Conservation (phyloP, 2,797 vertebrate species). For the Fringilla coelebs region DNA sequence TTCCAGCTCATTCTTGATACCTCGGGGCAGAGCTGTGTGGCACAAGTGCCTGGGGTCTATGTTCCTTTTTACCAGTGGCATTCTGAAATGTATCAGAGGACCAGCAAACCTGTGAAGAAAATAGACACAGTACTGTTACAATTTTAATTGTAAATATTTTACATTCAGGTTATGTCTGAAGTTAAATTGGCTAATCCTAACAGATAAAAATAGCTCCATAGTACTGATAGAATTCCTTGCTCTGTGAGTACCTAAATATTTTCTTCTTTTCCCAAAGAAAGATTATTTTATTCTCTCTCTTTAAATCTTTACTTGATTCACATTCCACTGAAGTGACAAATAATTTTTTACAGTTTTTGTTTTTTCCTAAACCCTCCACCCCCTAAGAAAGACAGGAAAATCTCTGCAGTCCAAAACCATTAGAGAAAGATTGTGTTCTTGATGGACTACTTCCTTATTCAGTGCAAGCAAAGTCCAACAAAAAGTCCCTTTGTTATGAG, state of each 20-base stretch:
- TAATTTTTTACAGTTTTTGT: neutral
- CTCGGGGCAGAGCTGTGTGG: conserved; percentile 93
- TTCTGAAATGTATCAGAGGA: conserved; percentile 78
- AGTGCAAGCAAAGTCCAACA: conserved; percentile 13
- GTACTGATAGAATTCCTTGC: neutral
- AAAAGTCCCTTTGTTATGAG: neutral
- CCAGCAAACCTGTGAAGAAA: conserved; percentile 63
- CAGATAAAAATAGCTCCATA: neutral
- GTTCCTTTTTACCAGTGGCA: conserved; percentile 97
- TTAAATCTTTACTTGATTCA: neutral
- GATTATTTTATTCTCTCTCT: neutral
- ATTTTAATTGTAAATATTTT: neutral
- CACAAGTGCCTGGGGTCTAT: conserved; percentile 97
- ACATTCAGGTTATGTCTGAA: neutral
- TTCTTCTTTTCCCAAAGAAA: neutral
- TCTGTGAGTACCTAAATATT: neutral
- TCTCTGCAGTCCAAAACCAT: neutral
- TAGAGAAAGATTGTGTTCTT: neutral
- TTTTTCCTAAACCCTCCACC: neutral
- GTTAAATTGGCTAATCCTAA: neutral
- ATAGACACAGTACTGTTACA: neutral
- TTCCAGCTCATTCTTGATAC: conserved; percentile 97
- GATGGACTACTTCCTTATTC: neutral
- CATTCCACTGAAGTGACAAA: neutral
- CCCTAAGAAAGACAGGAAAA: neutral